Evolutionary conservation across 2,113 vertebrate genomes (phyloP), one percentile per base, ranked within the genome.

Genomic region (Lutjanus erythropterus): DNA sequence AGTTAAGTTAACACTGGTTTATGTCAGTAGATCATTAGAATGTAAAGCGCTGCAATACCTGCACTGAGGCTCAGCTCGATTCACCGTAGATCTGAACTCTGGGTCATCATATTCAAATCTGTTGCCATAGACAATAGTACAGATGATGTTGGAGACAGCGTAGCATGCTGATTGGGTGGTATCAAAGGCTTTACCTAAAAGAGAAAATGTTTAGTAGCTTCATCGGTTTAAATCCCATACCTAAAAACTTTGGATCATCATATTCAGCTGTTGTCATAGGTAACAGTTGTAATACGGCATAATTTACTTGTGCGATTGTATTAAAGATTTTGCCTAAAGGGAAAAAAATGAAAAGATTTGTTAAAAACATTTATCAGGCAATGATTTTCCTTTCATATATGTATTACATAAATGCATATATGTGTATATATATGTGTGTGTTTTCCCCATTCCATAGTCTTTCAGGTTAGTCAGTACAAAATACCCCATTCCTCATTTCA

Each of bases 31-130:
- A 55, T 55, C 21, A 33, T 15, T 18, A 14, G n/a, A n/a, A n/a
- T n/a, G n/a, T n/a, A n/a, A n/a, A n/a, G n/a, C n/a, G n/a, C n/a
- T n/a, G n/a, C 5, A 14, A 23, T 55, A 89, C 87, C 77, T 78
- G 79, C 3, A 89, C 4, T 41, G 61, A 71, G 29, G 55, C n/a
- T 21, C 64, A 21, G 64, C 59, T 64, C 37, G 37, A 2, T n/a
- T n/a, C n/a, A 91, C 80, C 80, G 82, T 84, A 1, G 33, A 19
- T 62, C n/a, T 71, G 21, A 84, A 89, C 44, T 47, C n/a, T 7
- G 68, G 53, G 66, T 91, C 86, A 41, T 91, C 86, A 41, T 87
- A 87, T 16, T 89, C 73, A 78, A 83, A 87, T 53, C 87, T 82
- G 18, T 42, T 71, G 18, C 87, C 87, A 50, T 80, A 87, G 9